These are phyloP conservation scores for Macrostomum lignano DNA, from an alignment of 1,140 invertebrate genomes.

Conservation along the genomic window DNA sequence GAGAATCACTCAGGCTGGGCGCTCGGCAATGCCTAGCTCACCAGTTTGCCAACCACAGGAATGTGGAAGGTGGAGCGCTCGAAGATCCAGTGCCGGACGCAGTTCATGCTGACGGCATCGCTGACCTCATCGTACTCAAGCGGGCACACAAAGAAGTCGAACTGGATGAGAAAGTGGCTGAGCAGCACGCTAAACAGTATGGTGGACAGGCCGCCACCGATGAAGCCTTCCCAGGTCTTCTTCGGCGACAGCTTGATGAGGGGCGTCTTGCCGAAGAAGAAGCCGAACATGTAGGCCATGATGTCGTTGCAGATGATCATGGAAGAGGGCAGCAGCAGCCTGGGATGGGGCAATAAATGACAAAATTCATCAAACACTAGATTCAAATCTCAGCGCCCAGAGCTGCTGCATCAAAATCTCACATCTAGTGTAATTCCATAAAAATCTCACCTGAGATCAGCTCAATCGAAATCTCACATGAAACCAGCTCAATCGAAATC, in stretches of 20 bases:
- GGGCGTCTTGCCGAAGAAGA: conserved; percentile 89
- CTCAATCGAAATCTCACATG: too few species aligned
- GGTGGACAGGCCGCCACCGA: conserved; percentile 76
- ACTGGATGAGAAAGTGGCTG: conserved; percentile 45
- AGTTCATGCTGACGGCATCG: conserved; percentile 51
- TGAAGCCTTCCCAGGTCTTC: conserved; percentile 73
- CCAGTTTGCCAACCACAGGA: too few species aligned
- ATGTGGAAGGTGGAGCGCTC: too few species aligned
- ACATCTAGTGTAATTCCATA: too few species aligned
- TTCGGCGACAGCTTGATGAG: conserved; percentile 92
- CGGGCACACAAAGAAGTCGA: conserved; percentile 76
- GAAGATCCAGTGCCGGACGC: conserved; percentile 37
- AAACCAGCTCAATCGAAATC: too few species aligned
- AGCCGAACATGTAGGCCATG: conserved; percentile 96
- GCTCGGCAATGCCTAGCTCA: too few species aligned
- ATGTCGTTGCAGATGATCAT: conserved; percentile 98
- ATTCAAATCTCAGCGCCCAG: too few species aligned
- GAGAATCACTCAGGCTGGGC: too few species aligned
- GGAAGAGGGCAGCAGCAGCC: conserved; percentile 87
- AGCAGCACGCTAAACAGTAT: conserved; percentile 58
- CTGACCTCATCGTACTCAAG: conserved; percentile 49
- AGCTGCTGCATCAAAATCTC: too few species aligned
- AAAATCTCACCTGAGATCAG: too few species aligned
- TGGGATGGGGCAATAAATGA: too few species aligned
- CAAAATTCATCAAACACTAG: too few species aligned